These are phyloP conservation scores for Brachyrhaphis roseni DNA, from an alignment of 2,797 vertebrate species.

Conservation along the genomic window DNA sequence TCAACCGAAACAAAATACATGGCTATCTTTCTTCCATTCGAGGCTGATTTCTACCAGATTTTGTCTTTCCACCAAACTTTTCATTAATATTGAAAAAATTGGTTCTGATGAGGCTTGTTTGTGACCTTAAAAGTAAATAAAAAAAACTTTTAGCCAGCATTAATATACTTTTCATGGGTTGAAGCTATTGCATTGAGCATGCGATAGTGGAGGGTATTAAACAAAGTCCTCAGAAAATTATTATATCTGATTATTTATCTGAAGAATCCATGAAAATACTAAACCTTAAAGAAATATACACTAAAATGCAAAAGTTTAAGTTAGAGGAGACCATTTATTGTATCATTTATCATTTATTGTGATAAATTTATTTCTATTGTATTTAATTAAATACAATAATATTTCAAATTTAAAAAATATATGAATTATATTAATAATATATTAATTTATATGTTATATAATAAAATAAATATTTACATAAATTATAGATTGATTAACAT, in stretches of 20 bases:
- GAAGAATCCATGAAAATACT: not conserved
- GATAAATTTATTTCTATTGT: too few species aligned
- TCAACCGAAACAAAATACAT: not conserved
- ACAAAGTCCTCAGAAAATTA: not conserved
- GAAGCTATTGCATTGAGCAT: not conserved
- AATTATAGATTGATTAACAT: too few species aligned
- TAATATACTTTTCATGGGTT: not conserved
- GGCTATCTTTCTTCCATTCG: not conserved
- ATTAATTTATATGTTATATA: too few species aligned
- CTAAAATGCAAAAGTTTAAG: not conserved
- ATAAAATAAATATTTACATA: too few species aligned
- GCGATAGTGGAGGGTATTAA: not conserved
- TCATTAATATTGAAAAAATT: not conserved
- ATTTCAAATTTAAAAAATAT: too few species aligned
- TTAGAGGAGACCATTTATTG: not conserved
- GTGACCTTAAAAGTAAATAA: not conserved
- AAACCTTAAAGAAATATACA: not conserved
- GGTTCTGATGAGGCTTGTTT: not conserved
- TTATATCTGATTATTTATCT: not conserved
- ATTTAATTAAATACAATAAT: too few species aligned
- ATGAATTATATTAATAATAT: too few species aligned
- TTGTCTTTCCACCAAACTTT: not conserved
- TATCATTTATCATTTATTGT: too few species aligned
- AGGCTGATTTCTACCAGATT: not conserved
- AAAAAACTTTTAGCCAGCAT: not conserved